A percentile compares a stretch with the other conserved stretches of the same genome.
Conservation (phyloP, 2,113 vertebrate species). For the Nansenia antarctica region DNA sequence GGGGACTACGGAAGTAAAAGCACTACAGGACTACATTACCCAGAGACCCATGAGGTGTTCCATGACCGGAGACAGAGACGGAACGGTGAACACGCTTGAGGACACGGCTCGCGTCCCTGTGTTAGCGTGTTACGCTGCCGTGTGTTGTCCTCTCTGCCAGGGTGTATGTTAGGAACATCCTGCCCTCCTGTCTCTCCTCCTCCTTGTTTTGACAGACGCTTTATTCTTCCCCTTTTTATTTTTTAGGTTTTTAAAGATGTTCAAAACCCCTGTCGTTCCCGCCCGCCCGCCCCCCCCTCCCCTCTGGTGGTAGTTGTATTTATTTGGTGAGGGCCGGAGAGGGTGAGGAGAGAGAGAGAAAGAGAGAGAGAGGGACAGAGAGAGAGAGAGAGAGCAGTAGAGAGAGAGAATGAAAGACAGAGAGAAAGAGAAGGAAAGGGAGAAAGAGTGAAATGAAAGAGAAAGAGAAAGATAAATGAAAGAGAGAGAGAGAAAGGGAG, state of each 20-base stretch:
- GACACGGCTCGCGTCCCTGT: too few species aligned
- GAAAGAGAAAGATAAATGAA: constrained; percentile 11
- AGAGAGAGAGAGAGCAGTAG: constrained; percentile 27
- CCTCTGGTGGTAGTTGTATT: too few species aligned
- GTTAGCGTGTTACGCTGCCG: too few species aligned
- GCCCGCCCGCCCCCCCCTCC: too few species aligned
- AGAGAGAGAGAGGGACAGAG: constrained; percentile 1
- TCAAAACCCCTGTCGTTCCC: constrained; percentile 11
- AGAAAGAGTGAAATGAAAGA: constrained; percentile 27
- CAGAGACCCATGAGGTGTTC: constrained; percentile 10
- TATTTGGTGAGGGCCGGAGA: constrained; percentile 14
- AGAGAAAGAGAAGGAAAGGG: constrained; percentile 7
- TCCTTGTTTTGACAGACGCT: constrained; percentile 33
- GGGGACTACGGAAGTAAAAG: not conserved
- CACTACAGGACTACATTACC: constrained; percentile 19
- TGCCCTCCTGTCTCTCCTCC: constrained; percentile 10
- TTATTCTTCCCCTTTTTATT: too few species aligned
- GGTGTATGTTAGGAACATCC: constrained; percentile 16
- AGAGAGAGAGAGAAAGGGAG: not conserved
- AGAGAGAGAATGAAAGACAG: constrained; percentile 17
- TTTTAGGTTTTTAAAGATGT: constrained; percentile 48
- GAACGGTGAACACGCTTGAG: too few species aligned
- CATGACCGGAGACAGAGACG: too few species aligned
- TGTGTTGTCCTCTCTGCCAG: too few species aligned
- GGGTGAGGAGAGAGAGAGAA: not conserved